These are phyloP conservation scores for Sinodicranocentrus sp. DNA, from an alignment of 2,888 invertebrate species.

Conservation along the genomic window DNA sequence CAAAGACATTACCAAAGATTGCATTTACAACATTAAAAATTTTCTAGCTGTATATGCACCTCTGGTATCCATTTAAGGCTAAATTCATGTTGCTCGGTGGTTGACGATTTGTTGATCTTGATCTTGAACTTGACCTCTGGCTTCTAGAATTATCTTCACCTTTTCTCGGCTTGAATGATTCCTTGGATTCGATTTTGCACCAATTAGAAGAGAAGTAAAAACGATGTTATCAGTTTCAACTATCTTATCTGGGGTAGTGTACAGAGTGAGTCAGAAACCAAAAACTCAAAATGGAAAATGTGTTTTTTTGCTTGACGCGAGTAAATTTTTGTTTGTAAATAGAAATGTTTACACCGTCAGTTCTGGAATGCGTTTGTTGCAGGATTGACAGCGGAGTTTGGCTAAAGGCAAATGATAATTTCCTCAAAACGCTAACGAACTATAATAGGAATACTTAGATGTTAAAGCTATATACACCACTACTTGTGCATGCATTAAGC, in stretches of 20 bases:
- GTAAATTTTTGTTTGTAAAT: constrained; percentile 49
- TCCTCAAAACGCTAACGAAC: constrained; percentile 69
- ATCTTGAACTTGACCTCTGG: not conserved
- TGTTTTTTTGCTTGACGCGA: not conserved
- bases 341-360: constrained; percentile 57
- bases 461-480: constrained; percentile 33
- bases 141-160: not conserved
- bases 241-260: too few species aligned
- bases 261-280: not conserved
- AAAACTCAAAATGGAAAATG: constrained; percentile 4
- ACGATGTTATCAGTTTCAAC: too few species aligned
- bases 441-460: constrained; percentile 59
- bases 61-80: constrained; percentile 73
- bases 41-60: constrained; percentile 72
- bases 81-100: constrained; percentile 25
- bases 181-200: not conserved
- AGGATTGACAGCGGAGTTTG: constrained; percentile 52
- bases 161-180: too few species aligned
- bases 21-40: constrained; percentile 69
- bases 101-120: not conserved
- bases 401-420: constrained; percentile 55
- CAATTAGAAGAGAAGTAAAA: too few species aligned
- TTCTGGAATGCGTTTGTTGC: constrained; percentile 69
- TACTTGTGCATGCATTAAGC: constrained; percentile 63
- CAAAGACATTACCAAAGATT: constrained; percentile 73